phyloP scores from a whole-genome alignment of 2,888 invertebrate genomes.

The Hypomecis atomaria region DNA sequence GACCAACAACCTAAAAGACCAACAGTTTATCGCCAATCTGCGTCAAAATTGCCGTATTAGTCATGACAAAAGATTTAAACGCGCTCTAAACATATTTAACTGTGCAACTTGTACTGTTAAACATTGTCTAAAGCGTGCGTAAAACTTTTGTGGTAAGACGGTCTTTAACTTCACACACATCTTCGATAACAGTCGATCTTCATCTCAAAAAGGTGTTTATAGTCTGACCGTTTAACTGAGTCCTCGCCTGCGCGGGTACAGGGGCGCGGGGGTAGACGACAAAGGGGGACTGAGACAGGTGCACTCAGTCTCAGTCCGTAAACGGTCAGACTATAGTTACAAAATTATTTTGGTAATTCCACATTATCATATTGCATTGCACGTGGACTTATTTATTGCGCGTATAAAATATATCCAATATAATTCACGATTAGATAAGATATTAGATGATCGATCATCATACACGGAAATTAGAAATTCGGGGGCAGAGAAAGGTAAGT shows the following conservation, averaged over 20 bases:
- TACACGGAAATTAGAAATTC: background rate
- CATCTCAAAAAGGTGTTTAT: too few relatives aligned
- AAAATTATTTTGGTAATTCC: background rate
- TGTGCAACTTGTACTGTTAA: too few relatives aligned
- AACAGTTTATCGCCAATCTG: conserved; percentile 1
- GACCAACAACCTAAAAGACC: background rate
- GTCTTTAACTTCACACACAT: too few relatives aligned
- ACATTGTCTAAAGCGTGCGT: too few relatives aligned
- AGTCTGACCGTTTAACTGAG: too few relatives aligned
- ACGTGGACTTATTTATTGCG: background rate
- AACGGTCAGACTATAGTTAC: conserved; percentile 1
- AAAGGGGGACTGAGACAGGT: too few relatives aligned
- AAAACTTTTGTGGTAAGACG: too few relatives aligned
- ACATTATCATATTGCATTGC: conserved; percentile 1
- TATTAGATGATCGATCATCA: background rate
- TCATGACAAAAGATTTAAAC: background rate
- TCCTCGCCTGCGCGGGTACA: too few relatives aligned
- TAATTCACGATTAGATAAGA: conserved; percentile 7
- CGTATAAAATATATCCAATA: background rate
- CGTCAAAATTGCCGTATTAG: background rate
- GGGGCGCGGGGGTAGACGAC: too few relatives aligned
- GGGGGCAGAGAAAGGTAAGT: background rate
- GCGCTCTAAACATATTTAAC: too few relatives aligned
- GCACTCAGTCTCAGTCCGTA: too few relatives aligned
- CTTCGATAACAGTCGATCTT: too few relatives aligned